These are phyloP conservation scores for Tragelaphus imberbis DNA, from an alignment of 2,113 vertebrate species.

Conservation along the genomic window DNA sequence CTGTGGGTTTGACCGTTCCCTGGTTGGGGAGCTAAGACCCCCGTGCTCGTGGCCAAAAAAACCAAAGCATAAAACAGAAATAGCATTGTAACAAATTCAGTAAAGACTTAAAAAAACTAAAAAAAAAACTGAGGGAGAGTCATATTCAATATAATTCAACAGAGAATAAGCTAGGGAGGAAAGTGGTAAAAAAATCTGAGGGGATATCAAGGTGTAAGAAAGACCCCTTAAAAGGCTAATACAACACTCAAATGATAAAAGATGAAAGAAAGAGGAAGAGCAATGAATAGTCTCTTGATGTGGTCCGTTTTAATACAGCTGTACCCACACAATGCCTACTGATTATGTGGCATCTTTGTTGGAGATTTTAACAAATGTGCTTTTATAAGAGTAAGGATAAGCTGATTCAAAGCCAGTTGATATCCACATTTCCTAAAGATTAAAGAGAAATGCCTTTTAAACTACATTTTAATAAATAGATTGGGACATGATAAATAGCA, in stretches of 20 bases:
- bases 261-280: not conserved
- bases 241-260: not conserved
- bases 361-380: not conserved
- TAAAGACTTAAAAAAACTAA: not conserved
- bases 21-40: not conserved
- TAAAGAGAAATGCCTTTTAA: not conserved
- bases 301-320: not conserved
- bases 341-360: not conserved
- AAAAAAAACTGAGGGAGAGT: not conserved
- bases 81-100: not conserved
- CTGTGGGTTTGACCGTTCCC: not conserved
- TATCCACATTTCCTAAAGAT: not conserved
- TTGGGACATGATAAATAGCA: not conserved
- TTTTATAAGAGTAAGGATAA: not conserved
- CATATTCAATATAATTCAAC: not conserved
- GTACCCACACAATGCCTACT: accelerated
- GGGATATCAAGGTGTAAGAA: not conserved
- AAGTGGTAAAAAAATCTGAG: not conserved
- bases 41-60: accelerated
- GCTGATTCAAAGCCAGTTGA: not conserved
- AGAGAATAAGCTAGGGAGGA: not conserved
- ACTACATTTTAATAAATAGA: not conserved
- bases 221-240: not conserved
- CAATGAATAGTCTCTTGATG: not conserved
- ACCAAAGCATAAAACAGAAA: not conserved